Conservation (phyloP, 2,113 vertebrate genomes). For the Paracanthobrama guichenoti region DNA sequence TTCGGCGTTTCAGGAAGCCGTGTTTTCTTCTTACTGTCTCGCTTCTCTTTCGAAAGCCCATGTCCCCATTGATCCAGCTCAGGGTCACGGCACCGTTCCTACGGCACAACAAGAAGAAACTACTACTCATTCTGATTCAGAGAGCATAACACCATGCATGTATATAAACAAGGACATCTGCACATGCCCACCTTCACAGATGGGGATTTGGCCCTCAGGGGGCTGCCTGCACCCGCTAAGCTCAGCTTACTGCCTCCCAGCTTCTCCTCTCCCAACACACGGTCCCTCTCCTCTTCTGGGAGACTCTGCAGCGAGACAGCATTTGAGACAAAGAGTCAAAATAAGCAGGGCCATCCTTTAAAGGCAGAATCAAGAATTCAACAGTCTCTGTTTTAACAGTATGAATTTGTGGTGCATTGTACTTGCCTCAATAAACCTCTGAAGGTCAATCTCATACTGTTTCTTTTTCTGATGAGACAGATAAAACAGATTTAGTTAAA, state of each 20-base stretch:
- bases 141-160: neutral
- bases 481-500: neutral
- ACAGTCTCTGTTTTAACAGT: neutral
- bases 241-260: slow-evolving; percentile 65
- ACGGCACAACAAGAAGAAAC: neutral
- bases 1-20: slow-evolving; percentile 78
- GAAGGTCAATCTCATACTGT: slow-evolving; percentile 79
- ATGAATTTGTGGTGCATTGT: neutral
- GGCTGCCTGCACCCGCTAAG: slow-evolving; percentile 59
- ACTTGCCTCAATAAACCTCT: slow-evolving; percentile 78
- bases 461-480: slow-evolving; percentile 75
- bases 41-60: slow-evolving; percentile 62
- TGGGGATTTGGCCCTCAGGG: slow-evolving; percentile 71
- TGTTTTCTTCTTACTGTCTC: slow-evolving; percentile 65
- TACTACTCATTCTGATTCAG: neutral
- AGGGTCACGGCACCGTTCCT: slow-evolving; percentile 70
- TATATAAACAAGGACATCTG: neutral
- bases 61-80: slow-evolving; percentile 70
- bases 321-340: neutral
- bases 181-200: slow-evolving; percentile 64
- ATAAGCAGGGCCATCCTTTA: neutral
- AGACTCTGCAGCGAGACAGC: slow-evolving; percentile 67
- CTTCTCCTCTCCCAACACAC: slow-evolving; percentile 76
- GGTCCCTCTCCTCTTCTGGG: slow-evolving; percentile 77
- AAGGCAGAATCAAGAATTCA: neutral